These are phyloP conservation scores for Chromis chromis DNA, from an alignment of 2,797 vertebrate genomes.

Conservation along the genomic window DNA sequence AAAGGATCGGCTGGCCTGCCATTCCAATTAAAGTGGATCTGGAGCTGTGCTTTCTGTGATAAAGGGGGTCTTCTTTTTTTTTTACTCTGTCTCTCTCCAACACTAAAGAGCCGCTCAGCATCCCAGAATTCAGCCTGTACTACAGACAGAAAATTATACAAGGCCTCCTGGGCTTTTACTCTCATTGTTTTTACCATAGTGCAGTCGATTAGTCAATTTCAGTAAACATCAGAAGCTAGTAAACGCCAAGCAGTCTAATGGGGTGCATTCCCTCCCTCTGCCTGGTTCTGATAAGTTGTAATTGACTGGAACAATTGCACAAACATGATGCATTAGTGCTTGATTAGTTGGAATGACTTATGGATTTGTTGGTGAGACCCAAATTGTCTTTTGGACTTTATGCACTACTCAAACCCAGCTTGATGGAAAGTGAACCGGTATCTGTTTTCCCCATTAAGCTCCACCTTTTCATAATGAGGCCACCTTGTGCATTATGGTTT, in stretches of 20 bases:
- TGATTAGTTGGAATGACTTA: constrained; percentile 69
- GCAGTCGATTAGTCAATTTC: constrained; percentile 72
- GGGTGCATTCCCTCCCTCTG: constrained; percentile 60
- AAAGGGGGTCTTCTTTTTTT: constrained; percentile 22
- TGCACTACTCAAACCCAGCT: constrained; percentile 18
- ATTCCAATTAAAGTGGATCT: constrained; percentile 61
- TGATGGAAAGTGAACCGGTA: constrained; percentile 32
- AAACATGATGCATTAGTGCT: constrained; percentile 64
- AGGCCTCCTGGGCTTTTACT: constrained; percentile 57
- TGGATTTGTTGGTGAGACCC: constrained; percentile 62
- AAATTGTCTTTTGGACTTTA: constrained; percentile 58
- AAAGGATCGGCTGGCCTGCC: constrained; percentile 41
- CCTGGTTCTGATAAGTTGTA: constrained; percentile 68
- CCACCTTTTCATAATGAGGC: constrained; percentile 2
- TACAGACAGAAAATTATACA: constrained; percentile 50
- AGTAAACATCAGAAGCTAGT: constrained; percentile 66
- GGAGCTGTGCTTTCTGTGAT: constrained; percentile 43
- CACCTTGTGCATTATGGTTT: background rate
- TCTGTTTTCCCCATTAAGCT: constrained; percentile 27
- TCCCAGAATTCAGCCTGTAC: constrained; percentile 49
- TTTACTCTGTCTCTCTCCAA: constrained; percentile 13
- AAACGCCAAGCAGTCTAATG: constrained; percentile 61
- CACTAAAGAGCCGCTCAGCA: constrained; percentile 34
- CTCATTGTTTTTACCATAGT: constrained; percentile 65
- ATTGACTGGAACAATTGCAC: constrained; percentile 72